Evolutionary conservation across 2,797 vertebrate species (phyloP).

Genomic region (Cirrhinus mrigala): DNA sequence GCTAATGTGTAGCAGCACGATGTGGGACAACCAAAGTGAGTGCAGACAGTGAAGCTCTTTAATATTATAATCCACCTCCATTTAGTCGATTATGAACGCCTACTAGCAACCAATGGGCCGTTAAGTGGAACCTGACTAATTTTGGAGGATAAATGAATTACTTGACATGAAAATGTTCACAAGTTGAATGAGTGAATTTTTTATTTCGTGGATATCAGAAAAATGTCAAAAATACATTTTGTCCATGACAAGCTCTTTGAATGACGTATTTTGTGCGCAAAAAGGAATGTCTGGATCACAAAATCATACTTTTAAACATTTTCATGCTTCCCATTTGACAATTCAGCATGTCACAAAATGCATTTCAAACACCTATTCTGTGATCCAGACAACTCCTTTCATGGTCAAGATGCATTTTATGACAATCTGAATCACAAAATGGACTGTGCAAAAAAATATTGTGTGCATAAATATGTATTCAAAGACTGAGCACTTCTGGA

Average conservation of each 20-base stretch:
- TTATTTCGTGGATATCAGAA: not conserved
- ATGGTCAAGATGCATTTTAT: not conserved
- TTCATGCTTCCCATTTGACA: no score
- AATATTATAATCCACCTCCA: not conserved
- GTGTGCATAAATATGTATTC: not conserved
- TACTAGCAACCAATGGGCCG: not conserved
- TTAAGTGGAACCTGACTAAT: not conserved
- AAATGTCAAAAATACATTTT: not conserved
- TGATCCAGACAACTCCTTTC: not conserved
- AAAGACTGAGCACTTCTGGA: not conserved
- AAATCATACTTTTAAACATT: no score
- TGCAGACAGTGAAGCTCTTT: slow-evolving; percentile 1
- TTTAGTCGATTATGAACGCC: not conserved
- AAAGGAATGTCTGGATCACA: not conserved
- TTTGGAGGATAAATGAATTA: not conserved
- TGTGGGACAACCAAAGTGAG: not conserved
- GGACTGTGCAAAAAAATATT: not conserved
- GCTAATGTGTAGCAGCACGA: not conserved
- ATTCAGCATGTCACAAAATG: not conserved
- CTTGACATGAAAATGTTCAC: not conserved
- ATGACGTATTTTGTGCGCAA: not conserved
- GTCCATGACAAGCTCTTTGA: not conserved
- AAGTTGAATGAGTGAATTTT: slow-evolving; percentile 11
- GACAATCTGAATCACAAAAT: not conserved
- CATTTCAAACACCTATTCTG: not conserved